phyloP scores from a whole-genome alignment of 1,140 invertebrate species.

The Brachionus asplanchnoidis region DNA sequence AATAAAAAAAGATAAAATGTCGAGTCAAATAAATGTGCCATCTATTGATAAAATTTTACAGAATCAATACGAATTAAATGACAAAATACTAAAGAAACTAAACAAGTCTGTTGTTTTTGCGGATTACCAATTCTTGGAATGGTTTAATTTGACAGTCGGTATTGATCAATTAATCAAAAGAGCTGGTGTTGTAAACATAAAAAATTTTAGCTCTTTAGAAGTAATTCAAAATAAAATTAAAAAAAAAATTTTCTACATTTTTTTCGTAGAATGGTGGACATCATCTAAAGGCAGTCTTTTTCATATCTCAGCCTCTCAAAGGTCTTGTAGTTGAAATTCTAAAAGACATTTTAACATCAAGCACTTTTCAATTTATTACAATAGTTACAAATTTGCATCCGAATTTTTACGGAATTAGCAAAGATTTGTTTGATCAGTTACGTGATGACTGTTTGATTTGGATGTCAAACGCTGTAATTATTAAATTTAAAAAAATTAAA shows the following conservation, averaged over 20 bases:
- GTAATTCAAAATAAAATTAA: background rate
- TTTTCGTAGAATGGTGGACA: background rate
- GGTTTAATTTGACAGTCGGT: conserved; percentile 19
- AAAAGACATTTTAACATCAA: conserved; percentile 13
- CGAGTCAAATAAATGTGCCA: background rate
- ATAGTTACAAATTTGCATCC: conserved; percentile 34
- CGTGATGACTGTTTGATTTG: conserved; percentile 37
- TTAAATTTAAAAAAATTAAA: background rate
- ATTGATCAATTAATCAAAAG: conserved; percentile 19
- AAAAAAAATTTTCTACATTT: background rate
- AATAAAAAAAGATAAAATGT: conserved; percentile 37
- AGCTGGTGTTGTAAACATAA: conserved; percentile 23
- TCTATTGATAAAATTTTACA: background rate
- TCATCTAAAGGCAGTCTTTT: conserved; percentile 5
- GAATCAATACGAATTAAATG: background rate
- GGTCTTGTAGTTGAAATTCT: conserved; percentile 6
- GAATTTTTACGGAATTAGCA: background rate
- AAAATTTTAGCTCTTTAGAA: conserved; percentile 39
- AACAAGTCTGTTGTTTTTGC: conserved; percentile 31
- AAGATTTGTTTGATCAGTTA: conserved; percentile 16
- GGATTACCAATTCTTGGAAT: conserved; percentile 31
- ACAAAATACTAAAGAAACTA: conserved; percentile 14
- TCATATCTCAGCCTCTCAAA: conserved; percentile 17
- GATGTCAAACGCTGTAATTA: conserved; percentile 20
- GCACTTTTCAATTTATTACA: conserved; percentile 37